Base-by-base conservation (phyloP, 1,140 invertebrate species). In the Lithobius niger region DNA sequence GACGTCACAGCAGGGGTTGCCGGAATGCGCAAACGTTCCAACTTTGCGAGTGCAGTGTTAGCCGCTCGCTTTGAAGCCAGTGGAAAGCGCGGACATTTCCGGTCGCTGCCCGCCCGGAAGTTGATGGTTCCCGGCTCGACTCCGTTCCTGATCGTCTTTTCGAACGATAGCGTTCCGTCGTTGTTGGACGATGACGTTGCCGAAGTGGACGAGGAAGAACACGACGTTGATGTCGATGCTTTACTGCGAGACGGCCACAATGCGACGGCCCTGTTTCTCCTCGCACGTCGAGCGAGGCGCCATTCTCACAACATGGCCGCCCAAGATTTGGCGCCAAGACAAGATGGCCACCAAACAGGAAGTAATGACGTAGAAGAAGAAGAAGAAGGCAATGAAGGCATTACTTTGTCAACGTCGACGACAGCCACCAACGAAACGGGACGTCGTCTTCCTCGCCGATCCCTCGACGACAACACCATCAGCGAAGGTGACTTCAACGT, bases 71-170 rank as follows among this genome's bases (percentile, higher is more conserved):
- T 52, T 42, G 48, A 45, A 53, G 50, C n/a, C n/a, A n/a, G n/a
- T n/a, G n/a, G 43, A 6, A 45, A 45, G 22, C 16, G 43, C 18
- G 31, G n/a, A n/a, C 4, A 16, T 4, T 45, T 13, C 19, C 43
- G 43, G 4, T 21, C 6, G 6, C 43, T 45, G 4, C 43, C 43
- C 4, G 6, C 19, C 43, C 43, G 43, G 18, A 4, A 19, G 4
- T 45, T 45, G 6, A 6, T 45, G 43, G 18, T 4, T 22, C 49
- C 51, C 16, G 27, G 65, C 56, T 69, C 69, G 15, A 54, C 64
- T 53, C 69, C 71, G 22, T 71, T 69, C 59, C 59, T 72, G n/a
- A 63, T 72, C 27, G 59, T 71, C 18, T 72, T 69, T 59, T 70
- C 71, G 1, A 69, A 71, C 54, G 69, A 71, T 44, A 66, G 64